phyloP scores from a whole-genome alignment of 1,140 invertebrate genomes.

The Ooceraea biroi region DNA sequence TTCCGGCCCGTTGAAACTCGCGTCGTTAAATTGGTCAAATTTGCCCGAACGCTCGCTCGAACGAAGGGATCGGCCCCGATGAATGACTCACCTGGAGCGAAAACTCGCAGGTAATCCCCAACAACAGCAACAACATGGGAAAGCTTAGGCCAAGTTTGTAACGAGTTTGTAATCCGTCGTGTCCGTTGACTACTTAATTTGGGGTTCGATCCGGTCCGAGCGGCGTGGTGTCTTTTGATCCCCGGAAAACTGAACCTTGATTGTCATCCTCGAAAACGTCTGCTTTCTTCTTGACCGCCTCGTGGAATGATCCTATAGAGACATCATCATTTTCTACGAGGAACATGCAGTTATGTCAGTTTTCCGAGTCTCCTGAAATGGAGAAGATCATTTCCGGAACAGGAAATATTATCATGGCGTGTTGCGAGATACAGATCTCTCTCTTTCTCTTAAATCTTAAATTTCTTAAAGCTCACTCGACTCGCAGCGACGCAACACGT shows the following conservation, averaged over 20 bases:
- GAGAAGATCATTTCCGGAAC: background rate
- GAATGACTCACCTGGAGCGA: conserved; percentile 53
- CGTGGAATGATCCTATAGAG: background rate
- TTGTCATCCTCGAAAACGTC: background rate
- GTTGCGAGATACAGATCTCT: too few relatives aligned
- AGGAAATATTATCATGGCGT: too few relatives aligned
- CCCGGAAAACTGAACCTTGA: background rate
- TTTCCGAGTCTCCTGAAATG: background rate
- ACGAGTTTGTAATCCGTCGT: conserved; percentile 48
- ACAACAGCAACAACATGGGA: conserved; percentile 35
- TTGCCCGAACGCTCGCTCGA: conserved; percentile 43
- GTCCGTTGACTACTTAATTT: conserved; percentile 55
- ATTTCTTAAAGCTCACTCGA: too few relatives aligned
- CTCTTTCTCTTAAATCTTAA: too few relatives aligned
- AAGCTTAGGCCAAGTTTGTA: conserved; percentile 32
- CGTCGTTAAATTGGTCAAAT: conserved; percentile 51
- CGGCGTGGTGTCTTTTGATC: background rate
- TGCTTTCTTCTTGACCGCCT: background rate
- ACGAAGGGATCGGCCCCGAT: conserved; percentile 16
- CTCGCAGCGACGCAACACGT: background rate
- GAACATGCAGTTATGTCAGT: background rate
- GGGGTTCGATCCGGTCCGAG: background rate
- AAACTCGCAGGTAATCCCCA: conserved; percentile 44
- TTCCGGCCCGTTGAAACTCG: conserved; percentile 24
- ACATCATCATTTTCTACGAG: background rate